Conservation (phyloP, 1,140 invertebrate species). For the Bombus vancouverensis region DNA sequence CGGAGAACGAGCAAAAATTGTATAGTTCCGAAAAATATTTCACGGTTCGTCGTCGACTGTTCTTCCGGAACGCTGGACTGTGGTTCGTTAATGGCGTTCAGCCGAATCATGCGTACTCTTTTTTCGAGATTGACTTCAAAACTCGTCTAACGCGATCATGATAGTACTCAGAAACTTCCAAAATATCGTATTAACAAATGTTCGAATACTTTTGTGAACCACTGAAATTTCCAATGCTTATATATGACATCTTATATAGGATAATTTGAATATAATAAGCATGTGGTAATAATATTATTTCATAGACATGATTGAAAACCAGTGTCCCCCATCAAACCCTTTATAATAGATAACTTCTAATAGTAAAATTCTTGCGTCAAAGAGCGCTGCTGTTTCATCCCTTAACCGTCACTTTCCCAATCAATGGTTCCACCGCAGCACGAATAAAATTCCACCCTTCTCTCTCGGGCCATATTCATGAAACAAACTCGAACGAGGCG, state of each 20-base stretch:
- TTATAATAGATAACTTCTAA: not conserved
- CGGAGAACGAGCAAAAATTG: not conserved
- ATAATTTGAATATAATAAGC: not conserved
- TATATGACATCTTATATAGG: too few species aligned
- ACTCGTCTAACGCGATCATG: too few species aligned
- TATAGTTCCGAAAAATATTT: conserved; percentile 49
- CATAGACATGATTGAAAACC: not conserved
- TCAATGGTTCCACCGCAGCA: not conserved
- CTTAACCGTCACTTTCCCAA: not conserved
- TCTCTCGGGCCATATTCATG: not conserved
- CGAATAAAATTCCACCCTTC: not conserved
- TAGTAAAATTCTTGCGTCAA: not conserved
- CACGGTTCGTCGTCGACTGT: not conserved
- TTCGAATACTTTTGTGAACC: too few species aligned
- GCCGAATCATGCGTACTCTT: not conserved
- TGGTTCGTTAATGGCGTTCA: conserved; percentile 10
- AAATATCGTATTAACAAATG: too few species aligned
- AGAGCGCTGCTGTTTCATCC: not conserved
- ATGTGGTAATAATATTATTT: not conserved
- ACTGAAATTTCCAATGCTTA: too few species aligned
- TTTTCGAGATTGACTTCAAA: too few species aligned
- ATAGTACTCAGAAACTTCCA: too few species aligned
- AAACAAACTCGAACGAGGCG: not conserved
- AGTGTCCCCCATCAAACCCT: not conserved
- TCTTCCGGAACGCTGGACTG: conserved; percentile 7